Base-by-base conservation (phyloP, 2,113 vertebrate species). In the Neofelis nebulosa region DNA sequence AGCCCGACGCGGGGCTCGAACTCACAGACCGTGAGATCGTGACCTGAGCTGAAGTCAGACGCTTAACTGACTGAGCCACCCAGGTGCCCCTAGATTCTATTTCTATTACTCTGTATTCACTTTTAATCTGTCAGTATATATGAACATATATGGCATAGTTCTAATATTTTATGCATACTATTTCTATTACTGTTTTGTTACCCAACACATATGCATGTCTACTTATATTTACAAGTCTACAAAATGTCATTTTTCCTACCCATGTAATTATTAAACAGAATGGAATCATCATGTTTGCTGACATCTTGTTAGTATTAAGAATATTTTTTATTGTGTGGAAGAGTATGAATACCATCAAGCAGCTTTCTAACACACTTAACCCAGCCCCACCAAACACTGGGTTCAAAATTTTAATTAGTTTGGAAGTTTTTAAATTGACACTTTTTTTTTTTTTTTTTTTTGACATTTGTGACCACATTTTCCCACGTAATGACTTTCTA, bases 111-210 rank as follows among this genome's bases (percentile, higher is more conserved):
- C 31, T 29, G 73, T 73, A 55, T 55, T 93, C 25, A 94, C 23
- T 50, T 84, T 41, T 25, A 66, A 83, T 83, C 52, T 83, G 12
- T 66, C 61, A 65, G 52, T 82, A 11, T 45, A 73, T 80, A 76
- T 50, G 14, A 63, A 21, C 63, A 41, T 41, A 61, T 41, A 52
- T 36, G 27, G 4, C 29, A 76, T 31, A 48, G 29, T 57, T 95
- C 68, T 95, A 63, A 68, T 27, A 92, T 63, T 73, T 94, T 76
- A 25, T 80, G 18, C 4, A 33, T 55, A 80, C 7, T 57, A 71
- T 87, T 87, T 92, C 89, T 92, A 38, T 91, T 91, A 36, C 13
- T 66, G 10, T 84, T 95, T 88, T 84, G 11, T 91, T 94, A 65
- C 21, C 55, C 29, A 57, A 1, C 41, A 7, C 41, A 9, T 55